Evolutionary conservation across 2,888 invertebrate species (phyloP).

Genomic region (Eugnorisma glareosa): DNA sequence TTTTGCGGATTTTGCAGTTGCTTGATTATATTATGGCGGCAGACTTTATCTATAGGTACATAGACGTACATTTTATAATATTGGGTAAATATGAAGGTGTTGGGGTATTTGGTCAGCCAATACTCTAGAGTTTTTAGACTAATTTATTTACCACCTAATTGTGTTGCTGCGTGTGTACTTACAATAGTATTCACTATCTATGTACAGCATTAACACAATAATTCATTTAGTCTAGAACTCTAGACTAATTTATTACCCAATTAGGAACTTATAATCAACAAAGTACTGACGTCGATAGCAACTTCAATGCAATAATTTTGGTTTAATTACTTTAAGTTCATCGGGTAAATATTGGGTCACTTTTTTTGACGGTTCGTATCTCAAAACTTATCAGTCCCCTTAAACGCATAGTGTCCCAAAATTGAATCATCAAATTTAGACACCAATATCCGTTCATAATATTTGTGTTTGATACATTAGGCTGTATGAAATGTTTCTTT

Average conservation of each 20-base stretch:
- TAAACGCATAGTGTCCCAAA: no score
- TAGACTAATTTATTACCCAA: conserved; percentile 31
- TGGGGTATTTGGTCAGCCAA: neutral
- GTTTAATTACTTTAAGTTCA: neutral
- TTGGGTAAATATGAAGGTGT: neutral
- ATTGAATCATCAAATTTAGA: no score
- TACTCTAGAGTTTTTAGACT: neutral
- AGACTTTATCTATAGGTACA: neutral
- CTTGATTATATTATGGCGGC: neutral
- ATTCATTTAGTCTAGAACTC: conserved; percentile 17
- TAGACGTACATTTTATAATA: no score
- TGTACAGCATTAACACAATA: neutral
- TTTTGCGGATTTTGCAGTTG: neutral
- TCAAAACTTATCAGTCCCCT: neutral
- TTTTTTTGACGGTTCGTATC: neutral
- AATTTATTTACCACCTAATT: neutral
- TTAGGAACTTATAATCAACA: neutral
- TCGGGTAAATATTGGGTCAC: neutral
- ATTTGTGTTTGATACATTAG: no score
- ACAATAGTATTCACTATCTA: neutral
- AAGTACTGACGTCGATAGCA: neutral
- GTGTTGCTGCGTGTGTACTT: conserved; percentile 5
- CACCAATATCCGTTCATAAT: no score
- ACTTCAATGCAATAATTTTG: neutral
- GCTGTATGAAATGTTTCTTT: no score